A percentile compares a stretch with the other conserved stretches of the same genome.
phyloP scores from a whole-genome alignment of 2,113 vertebrate genomes.

The Psophia crepitans region DNA sequence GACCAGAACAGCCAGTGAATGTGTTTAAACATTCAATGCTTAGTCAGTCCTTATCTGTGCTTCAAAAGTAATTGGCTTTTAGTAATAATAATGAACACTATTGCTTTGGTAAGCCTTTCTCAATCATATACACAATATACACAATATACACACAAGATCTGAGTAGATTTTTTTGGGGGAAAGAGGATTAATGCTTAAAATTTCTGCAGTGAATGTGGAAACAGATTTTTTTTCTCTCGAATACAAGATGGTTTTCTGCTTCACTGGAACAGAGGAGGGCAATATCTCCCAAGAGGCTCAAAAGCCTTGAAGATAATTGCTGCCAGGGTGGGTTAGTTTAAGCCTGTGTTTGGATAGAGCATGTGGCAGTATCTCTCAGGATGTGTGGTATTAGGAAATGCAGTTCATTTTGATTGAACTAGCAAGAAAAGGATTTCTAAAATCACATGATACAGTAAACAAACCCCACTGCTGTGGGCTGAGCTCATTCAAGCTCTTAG shows the following conservation, averaged over 20 bases:
- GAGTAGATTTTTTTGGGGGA: not conserved
- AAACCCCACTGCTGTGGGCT: not conserved
- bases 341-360: not conserved
- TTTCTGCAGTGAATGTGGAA: not conserved
- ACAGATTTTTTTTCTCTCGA: not conserved
- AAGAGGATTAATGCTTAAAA: not conserved
- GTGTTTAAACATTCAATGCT: not conserved
- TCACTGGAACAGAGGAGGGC: not conserved
- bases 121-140: not conserved
- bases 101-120: not conserved
- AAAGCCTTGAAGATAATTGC: slow-evolving; percentile 25
- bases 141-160: not conserved
- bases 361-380: slow-evolving; percentile 21
- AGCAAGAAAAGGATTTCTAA: slow-evolving; percentile 40
- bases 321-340: not conserved
- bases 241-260: not conserved
- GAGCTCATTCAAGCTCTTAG: not conserved
- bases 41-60: not conserved
- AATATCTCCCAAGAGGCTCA: not conserved
- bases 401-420: slow-evolving; percentile 34
- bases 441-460: slow-evolving; percentile 7
- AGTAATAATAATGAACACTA: not conserved
- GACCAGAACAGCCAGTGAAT: not conserved
- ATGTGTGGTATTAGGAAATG: slow-evolving; percentile 25
- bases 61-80: not conserved